A percentile compares a stretch with the other conserved stretches of the same genome.
These are phyloP conservation scores for Aurelia aurita complex sp. Pacific DNA, from an alignment of 30 jellyfish, hydroid and myxozoan genomes.

Conservation along the genomic window DNA sequence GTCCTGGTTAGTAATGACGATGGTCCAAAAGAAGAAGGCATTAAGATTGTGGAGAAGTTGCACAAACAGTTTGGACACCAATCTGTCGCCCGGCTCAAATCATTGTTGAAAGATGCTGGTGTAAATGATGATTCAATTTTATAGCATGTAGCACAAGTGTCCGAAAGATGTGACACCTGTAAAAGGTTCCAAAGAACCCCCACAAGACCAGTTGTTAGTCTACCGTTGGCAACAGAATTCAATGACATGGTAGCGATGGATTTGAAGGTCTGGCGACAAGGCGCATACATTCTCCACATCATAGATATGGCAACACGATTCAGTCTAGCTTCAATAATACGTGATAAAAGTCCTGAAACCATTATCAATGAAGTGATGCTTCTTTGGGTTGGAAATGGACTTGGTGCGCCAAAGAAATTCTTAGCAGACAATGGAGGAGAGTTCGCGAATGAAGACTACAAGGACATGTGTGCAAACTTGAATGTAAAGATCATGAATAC, in stretches of 20 bases:
- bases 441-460: not conserved
- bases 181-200: constrained; percentile 5
- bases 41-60: constrained; percentile 8
- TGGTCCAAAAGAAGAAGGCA: not conserved
- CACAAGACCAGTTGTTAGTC: constrained; percentile 1
- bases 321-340: not conserved
- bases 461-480: not conserved
- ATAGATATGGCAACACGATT: not conserved
- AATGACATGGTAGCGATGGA: not conserved
- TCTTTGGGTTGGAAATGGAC: constrained; percentile 1
- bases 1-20: not conserved
- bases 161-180: constrained; percentile 10
- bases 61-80: constrained; percentile 40
- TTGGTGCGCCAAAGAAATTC: not conserved
- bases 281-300: not conserved
- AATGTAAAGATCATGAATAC: too few relatives aligned
- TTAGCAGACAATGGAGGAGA: constrained; percentile 1
- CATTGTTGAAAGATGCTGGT: not conserved
- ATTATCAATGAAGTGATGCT: constrained; percentile 2
- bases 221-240: not conserved
- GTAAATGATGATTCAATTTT: not conserved
- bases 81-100: constrained; percentile 6
- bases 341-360: not conserved
- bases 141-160: not conserved
- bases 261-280: constrained; percentile 13